Percentiles rank a stretch among this genome's conserved stretches.
Evolutionary conservation across 2,888 invertebrate genomes (phyloP).

Genomic region (Drosophila imparisetae): DNA sequence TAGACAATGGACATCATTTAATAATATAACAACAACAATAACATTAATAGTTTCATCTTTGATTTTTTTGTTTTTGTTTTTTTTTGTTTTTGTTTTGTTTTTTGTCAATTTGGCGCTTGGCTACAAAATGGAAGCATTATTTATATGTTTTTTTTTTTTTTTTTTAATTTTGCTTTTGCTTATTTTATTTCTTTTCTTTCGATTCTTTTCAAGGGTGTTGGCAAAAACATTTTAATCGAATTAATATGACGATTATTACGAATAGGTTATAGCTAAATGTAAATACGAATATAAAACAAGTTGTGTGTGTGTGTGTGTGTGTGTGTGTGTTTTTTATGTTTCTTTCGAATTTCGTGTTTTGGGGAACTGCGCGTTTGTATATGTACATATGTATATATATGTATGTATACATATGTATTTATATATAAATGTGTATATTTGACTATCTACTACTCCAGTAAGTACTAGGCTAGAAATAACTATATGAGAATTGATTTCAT

Average conservation of each 20-base stretch:
- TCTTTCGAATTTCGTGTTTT: too few species aligned
- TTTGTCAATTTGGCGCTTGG: constrained; percentile 42
- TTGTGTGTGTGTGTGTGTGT: background rate
- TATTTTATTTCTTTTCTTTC: background rate
- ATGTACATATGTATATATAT: constrained; percentile 23
- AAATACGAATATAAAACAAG: constrained; percentile 19
- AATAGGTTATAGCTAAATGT: constrained; percentile 20
- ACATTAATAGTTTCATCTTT: constrained; percentile 54
- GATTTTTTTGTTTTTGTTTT: background rate
- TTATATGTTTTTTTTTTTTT: constrained; percentile 7
- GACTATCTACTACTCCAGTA: constrained; percentile 36
- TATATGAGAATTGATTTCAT: constrained; percentile 40
- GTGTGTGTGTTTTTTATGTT: too few species aligned
- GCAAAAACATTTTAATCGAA: constrained; percentile 50
- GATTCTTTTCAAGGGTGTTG: constrained; percentile 34
- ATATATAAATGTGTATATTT: constrained; percentile 40
- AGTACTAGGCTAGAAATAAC: constrained; percentile 41
- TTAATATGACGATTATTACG: constrained; percentile 38
- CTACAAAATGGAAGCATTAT: constrained; percentile 75
- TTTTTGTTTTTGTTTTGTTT: background rate
- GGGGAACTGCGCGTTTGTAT: constrained; percentile 4
- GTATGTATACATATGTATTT: constrained; percentile 23
- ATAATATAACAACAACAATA: constrained; percentile 61
- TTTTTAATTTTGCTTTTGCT: background rate
- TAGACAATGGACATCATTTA: constrained; percentile 40